Percentiles rank a stretch among this genome's conserved stretches.
Evolutionary conservation across 2,113 vertebrate species (phyloP).

Genomic region (Calyptommatus sinebrachiatus): DNA sequence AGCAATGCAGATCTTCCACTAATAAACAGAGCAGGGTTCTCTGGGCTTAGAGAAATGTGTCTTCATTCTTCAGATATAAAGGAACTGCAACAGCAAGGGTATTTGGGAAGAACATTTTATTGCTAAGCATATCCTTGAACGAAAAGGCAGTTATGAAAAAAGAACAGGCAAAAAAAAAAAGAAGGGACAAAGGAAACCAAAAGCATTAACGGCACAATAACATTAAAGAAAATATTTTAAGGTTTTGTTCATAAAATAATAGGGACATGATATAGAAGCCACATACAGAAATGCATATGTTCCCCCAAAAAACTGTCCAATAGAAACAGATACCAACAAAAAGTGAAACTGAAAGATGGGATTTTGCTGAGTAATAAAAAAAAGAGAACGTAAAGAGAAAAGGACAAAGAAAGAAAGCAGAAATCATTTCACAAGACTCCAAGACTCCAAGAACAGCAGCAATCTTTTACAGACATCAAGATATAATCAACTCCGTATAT

Average conservation of each 20-base stretch:
- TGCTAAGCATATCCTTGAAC: slow-evolving; percentile 94
- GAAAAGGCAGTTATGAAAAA: slow-evolving; percentile 83
- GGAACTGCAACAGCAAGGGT: slow-evolving; percentile 64
- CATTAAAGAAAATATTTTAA: slow-evolving; percentile 76
- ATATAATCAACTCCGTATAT: slow-evolving; percentile 77
- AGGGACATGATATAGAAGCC: slow-evolving; percentile 75
- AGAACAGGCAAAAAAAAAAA: slow-evolving; percentile 61
- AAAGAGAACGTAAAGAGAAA: slow-evolving; percentile 26
- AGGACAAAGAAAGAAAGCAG: slow-evolving; percentile 72
- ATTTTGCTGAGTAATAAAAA: slow-evolving; percentile 57
- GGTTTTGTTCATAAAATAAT: slow-evolving; percentile 78
- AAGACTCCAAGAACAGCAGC: slow-evolving; percentile 79
- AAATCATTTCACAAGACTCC: slow-evolving; percentile 78
- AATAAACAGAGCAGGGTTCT: neutral
- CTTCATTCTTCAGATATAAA: slow-evolving; percentile 60
- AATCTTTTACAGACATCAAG: slow-evolving; percentile 79
- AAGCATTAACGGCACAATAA: slow-evolving; percentile 81
- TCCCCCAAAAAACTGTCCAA: slow-evolving; percentile 75
- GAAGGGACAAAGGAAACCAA: slow-evolving; percentile 54
- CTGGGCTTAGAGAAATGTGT: slow-evolving; percentile 23
- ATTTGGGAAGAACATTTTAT: slow-evolving; percentile 97
- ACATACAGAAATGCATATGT: slow-evolving; percentile 80
- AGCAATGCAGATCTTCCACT: too few relatives aligned
- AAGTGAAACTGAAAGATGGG: slow-evolving; percentile 70
- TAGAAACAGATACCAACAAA: slow-evolving; percentile 77